Conservation (phyloP, 2,113 vertebrate genomes). For the Syngnathus floridae region DNA sequence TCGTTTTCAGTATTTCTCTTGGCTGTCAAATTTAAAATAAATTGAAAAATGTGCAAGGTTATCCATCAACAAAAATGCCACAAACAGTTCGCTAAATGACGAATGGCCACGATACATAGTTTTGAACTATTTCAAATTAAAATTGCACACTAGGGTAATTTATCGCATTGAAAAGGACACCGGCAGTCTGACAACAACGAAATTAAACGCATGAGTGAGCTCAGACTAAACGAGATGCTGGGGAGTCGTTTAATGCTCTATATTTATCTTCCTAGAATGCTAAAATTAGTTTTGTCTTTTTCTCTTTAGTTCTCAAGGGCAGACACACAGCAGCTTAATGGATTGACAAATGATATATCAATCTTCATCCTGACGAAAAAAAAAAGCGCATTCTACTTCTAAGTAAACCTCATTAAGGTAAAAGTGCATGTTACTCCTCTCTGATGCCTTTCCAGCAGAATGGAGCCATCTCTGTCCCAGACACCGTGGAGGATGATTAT, state of each 20-base stretch:
- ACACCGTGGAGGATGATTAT: conserved; percentile 66
- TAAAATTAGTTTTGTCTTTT: conserved; percentile 11
- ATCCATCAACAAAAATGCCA: background rate
- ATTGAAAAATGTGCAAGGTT: background rate
- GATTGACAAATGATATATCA: conserved; percentile 16
- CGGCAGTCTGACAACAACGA: background rate
- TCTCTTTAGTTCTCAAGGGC: conserved; percentile 18
- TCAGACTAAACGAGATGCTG: conserved; percentile 39
- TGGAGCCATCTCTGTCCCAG: conserved; percentile 58
- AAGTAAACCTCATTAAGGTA: conserved; percentile 1
- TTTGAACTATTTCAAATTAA: background rate
- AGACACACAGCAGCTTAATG: conserved; percentile 3
- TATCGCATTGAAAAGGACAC: conserved; percentile 17
- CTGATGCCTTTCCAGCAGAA: conserved; percentile 62
- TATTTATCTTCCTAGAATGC: conserved; percentile 17
- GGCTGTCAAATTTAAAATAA: background rate
- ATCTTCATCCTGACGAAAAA: conserved; percentile 24
- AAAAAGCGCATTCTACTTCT: background rate
- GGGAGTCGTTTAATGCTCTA: conserved; percentile 19
- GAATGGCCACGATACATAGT: background rate
- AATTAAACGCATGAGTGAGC: conserved; percentile 37
- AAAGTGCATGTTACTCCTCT: background rate
- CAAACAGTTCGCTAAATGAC: background rate
- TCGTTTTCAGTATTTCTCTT: background rate
- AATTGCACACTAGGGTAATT: conserved; percentile 58